phyloP scores from a whole-genome alignment of 2,113 vertebrate genomes.

The Hepsetus odoe region DNA sequence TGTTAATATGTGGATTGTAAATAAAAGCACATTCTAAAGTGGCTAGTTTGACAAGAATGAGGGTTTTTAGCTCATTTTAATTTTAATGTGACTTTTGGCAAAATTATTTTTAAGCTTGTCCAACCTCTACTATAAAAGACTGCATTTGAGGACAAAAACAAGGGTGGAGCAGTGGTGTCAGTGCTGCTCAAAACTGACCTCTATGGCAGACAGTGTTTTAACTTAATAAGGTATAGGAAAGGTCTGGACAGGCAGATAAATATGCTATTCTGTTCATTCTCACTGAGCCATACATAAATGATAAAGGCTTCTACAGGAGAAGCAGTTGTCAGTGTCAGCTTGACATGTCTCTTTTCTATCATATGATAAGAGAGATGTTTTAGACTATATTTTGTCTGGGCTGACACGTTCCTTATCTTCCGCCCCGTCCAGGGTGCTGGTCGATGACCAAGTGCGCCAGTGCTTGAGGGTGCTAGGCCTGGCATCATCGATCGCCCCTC shows the following conservation, averaged over 20 bases:
- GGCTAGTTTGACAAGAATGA: too few species aligned
- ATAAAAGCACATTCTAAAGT: too few species aligned
- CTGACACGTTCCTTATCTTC: constrained; percentile 23
- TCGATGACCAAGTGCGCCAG: constrained; percentile 68
- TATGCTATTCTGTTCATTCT: background rate
- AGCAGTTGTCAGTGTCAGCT: background rate
- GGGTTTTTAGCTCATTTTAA: too few species aligned
- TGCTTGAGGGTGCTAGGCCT: constrained; percentile 48
- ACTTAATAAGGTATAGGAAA: constrained; percentile 8
- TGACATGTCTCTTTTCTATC: background rate
- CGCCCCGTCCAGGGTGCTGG: constrained; percentile 43
- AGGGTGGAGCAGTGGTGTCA: constrained; percentile 24
- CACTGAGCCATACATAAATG: background rate
- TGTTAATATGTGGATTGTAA: too few species aligned
- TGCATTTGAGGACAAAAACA: background rate
- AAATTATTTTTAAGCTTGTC: background rate
- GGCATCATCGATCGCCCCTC: constrained; percentile 63
- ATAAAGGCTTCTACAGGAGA: background rate
- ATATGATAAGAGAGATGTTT: constrained; percentile 19
- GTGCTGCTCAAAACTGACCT: constrained; percentile 23
- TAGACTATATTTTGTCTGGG: constrained; percentile 62
- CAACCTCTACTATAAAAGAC: background rate
- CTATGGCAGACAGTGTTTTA: constrained; percentile 16
- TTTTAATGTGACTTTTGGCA: too few species aligned
- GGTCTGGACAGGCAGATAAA: background rate